A percentile compares a stretch with the other conserved stretches of the same genome.
phyloP scores from a whole-genome alignment of 2,888 invertebrate species.

The Clivina fossor region DNA sequence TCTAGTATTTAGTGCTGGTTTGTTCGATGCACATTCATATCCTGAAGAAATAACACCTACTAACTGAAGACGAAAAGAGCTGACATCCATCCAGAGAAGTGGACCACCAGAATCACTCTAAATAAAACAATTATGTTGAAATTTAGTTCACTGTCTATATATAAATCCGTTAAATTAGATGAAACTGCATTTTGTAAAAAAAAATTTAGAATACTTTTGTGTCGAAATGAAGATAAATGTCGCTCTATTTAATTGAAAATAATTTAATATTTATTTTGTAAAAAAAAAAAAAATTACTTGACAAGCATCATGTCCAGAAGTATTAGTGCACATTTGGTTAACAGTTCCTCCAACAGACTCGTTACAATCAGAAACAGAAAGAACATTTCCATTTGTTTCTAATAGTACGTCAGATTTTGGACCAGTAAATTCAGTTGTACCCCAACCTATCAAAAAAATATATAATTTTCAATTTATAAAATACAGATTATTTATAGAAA shows the following conservation, averaged over 20 bases:
- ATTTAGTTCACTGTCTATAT: no score
- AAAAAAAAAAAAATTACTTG: slow-evolving; percentile 56
- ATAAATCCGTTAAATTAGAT: no score
- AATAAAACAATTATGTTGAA: no score
- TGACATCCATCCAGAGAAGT: slow-evolving; percentile 55
- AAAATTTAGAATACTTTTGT: no score
- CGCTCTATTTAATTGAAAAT: no score
- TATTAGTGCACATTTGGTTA: slow-evolving; percentile 56
- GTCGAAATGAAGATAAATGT: no score
- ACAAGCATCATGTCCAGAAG: slow-evolving; percentile 59
- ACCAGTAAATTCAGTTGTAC: slow-evolving; percentile 57
- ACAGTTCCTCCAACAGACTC: slow-evolving; percentile 23
- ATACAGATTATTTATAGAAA: slow-evolving; percentile 17
- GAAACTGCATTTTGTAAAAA: no score
- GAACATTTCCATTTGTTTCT: slow-evolving; percentile 58
- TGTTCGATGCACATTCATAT: slow-evolving; percentile 59
- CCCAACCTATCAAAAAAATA: slow-evolving; percentile 64
- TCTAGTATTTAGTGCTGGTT: no score
- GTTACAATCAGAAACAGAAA: slow-evolving; percentile 54
- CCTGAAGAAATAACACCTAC: slow-evolving; percentile 63
- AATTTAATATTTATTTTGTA: no score
- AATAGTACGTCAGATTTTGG: slow-evolving; percentile 55
- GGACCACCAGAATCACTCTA: slow-evolving; percentile 63
- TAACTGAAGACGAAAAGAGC: slow-evolving; percentile 49
- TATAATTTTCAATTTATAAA: no score